Conservation (phyloP, 1,140 invertebrate species). For the Argopecten irradians region DNA sequence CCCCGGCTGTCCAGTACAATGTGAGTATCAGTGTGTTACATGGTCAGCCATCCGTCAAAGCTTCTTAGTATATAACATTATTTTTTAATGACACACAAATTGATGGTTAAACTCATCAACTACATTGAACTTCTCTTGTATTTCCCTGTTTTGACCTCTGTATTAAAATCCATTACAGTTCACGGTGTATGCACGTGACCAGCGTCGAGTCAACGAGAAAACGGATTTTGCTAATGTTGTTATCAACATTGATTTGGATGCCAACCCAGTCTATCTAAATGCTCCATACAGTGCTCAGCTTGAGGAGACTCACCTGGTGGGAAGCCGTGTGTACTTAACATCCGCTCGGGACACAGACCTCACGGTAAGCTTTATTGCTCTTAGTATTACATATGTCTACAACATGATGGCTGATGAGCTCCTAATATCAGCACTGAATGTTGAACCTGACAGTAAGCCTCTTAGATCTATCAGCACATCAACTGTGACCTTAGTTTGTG, state of each 20-base stretch:
- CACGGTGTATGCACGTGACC: constrained; percentile 92
- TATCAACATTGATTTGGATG: constrained; percentile 85
- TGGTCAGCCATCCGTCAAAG: too few species aligned
- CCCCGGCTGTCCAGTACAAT: constrained; percentile 72
- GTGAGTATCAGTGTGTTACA: not conserved
- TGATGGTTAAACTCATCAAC: too few species aligned
- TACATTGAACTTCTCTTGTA: too few species aligned
- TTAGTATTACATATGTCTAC: not conserved
- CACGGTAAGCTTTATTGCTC: constrained; percentile 28
- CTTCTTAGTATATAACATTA: too few species aligned
- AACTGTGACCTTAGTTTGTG: too few species aligned
- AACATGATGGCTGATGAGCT: not conserved
- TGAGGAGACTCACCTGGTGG: constrained; percentile 35
- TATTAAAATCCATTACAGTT: too few species aligned
- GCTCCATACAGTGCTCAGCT: constrained; percentile 58
- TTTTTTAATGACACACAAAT: too few species aligned
- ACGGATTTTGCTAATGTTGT: constrained; percentile 91
- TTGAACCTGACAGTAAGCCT: too few species aligned
- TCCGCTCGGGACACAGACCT: constrained; percentile 44
- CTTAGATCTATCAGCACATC: too few species aligned
- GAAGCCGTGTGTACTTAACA: constrained; percentile 42
- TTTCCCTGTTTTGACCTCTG: not conserved
- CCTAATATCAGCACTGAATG: not conserved
- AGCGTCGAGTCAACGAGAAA: constrained; percentile 85
- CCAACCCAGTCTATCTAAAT: constrained; percentile 87